Evolutionary conservation across 92 coral and sea anemone species (phyloP).

Genomic region (Heteractis magnifica): DNA sequence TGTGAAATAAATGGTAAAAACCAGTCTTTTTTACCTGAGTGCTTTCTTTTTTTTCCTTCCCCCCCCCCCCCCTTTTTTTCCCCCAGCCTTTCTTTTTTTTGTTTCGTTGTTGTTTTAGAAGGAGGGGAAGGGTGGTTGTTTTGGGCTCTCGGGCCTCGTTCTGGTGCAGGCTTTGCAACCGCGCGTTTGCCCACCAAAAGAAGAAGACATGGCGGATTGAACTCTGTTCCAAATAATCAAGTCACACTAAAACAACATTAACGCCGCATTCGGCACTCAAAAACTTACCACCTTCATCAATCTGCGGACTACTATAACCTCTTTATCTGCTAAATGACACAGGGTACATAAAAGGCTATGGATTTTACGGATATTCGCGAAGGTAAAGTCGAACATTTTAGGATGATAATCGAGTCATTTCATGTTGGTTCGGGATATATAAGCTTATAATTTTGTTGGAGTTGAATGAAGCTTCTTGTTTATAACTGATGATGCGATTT

Average conservation of each 20-base stretch:
- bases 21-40: too few species aligned
- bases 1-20: too few species aligned
- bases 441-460: neutral
- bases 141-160: neutral
- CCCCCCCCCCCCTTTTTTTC: too few species aligned
- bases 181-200: neutral
- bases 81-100: too few species aligned
- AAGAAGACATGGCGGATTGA: neutral
- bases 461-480: neutral
- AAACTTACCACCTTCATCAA: neutral
- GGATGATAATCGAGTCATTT: neutral
- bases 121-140: neutral
- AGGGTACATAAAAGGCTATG: constrained; percentile 29
- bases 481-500: neutral
- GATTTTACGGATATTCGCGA: constrained; percentile 89
- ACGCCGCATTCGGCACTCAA: neutral
- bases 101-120: too few species aligned
- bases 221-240: neutral
- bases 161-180: neutral
- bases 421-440: neutral
- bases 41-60: too few species aligned
- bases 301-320: neutral
- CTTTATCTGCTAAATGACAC: constrained; percentile 5
- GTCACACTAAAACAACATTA: neutral
- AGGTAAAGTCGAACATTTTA: constrained; percentile 52